Percentiles rank a stretch among this genome's conserved stretches.
These are phyloP conservation scores for Battus philenor DNA, from an alignment of 1,140 invertebrate genomes.

Conservation along the genomic window DNA sequence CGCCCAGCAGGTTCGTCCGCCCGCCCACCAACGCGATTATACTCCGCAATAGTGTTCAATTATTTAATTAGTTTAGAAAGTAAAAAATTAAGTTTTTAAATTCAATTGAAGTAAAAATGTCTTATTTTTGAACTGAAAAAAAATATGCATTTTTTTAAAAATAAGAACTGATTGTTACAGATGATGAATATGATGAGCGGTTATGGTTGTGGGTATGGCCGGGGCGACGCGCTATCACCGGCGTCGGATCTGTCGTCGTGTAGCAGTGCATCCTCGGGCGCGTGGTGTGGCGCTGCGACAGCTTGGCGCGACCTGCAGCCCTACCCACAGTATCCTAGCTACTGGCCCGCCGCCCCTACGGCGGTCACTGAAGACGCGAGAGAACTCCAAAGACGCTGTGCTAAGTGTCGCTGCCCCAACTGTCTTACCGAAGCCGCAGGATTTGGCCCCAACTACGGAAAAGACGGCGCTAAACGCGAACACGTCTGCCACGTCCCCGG, in stretches of 20 bases:
- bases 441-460: conserved; percentile 77
- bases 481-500: conserved; percentile 94
- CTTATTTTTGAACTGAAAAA: too few relatives aligned
- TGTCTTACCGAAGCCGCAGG: conserved; percentile 82
- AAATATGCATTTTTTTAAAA: conserved; percentile 7
- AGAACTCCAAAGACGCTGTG: conserved; percentile 72
- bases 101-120: neutral
- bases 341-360: conserved; percentile 46
- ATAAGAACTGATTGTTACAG: conserved; percentile 37
- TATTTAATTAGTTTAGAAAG: conserved; percentile 2
- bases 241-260: conserved; percentile 64
- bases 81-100: too few relatives aligned
- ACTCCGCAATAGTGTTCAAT: neutral
- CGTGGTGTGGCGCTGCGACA: conserved; percentile 50
- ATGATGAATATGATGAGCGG: conserved; percentile 63
- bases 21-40: conserved; percentile 36
- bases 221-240: conserved; percentile 56
- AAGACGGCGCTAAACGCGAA: conserved; percentile 81
- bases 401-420: conserved; percentile 83
- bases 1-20: conserved; percentile 67
- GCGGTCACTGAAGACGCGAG: conserved; percentile 52
- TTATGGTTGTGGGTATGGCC: conserved; percentile 55
- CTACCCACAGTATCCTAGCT: conserved; percentile 57
- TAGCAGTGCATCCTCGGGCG: conserved; percentile 60
- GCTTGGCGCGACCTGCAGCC: conserved; percentile 51